A percentile compares a stretch with the other conserved stretches of the same genome.
These are phyloP conservation scores for Heteronetta atricapilla DNA, from an alignment of 2,113 vertebrate species.

Conservation along the genomic window DNA sequence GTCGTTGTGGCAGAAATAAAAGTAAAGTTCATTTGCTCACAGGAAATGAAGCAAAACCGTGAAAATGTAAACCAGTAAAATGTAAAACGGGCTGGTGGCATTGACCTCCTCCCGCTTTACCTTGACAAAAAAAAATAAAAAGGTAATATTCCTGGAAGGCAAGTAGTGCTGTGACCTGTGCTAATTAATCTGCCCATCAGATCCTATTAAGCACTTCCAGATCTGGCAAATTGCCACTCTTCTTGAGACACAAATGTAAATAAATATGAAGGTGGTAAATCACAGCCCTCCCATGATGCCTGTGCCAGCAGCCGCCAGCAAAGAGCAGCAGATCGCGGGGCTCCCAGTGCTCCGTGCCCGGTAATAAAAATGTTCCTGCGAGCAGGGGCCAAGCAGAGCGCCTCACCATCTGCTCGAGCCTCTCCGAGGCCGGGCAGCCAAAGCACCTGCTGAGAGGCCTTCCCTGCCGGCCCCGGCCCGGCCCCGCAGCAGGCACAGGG, in stretches of 20 bases:
- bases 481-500: neutral
- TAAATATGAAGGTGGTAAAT: slow-evolving; percentile 17
- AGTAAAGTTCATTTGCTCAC: neutral
- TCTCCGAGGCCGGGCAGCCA: neutral
- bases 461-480: neutral
- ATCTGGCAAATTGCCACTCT: slow-evolving; percentile 58
- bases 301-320: neutral
- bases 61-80: slow-evolving; percentile 44
- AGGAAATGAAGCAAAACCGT: neutral
- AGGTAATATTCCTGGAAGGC: slow-evolving; percentile 34
- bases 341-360: neutral
- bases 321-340: neutral
- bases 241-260: slow-evolving; percentile 40
- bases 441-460: accelerated
- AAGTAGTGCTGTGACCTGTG: neutral
- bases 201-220: slow-evolving; percentile 52
- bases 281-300: neutral
- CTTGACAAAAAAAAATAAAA: slow-evolving; percentile 17
- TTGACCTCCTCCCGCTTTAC: slow-evolving; percentile 51
- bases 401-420: neutral
- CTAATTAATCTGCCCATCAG: slow-evolving; percentile 17
- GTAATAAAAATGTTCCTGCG: slow-evolving; percentile 26
- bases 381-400: neutral
- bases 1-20: neutral
- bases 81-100: slow-evolving; percentile 12